Evolutionary conservation across 1,140 invertebrate genomes (phyloP).

Genomic region (Caerostris extrusa): DNA sequence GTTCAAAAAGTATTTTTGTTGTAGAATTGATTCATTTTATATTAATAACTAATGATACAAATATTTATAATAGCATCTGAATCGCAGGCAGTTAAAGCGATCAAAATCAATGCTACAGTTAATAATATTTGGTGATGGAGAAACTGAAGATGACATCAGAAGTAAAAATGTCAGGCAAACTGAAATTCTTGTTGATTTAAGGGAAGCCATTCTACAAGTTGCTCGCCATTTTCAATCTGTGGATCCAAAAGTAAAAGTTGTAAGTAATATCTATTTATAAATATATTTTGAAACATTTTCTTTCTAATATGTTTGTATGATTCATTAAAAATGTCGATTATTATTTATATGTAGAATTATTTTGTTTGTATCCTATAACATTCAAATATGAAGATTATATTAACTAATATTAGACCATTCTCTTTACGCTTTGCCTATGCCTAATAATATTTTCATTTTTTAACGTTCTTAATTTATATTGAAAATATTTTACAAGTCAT

Average conservation of each 20-base stretch:
- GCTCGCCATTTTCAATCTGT: slow-evolving; percentile 80
- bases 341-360: neutral
- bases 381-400: too few species aligned
- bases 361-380: neutral
- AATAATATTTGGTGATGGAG: slow-evolving; percentile 91
- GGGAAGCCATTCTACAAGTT: slow-evolving; percentile 93
- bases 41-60: neutral
- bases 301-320: too few species aligned
- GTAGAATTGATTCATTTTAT: neutral
- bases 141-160: slow-evolving; percentile 89
- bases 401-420: too few species aligned
- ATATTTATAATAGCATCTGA: slow-evolving; percentile 81
- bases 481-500: neutral
- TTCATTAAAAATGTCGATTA: too few species aligned
- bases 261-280: slow-evolving; percentile 25
- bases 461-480: neutral
- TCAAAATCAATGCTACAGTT: slow-evolving; percentile 95
- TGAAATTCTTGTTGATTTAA: slow-evolving; percentile 96
- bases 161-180: slow-evolving; percentile 98
- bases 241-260: slow-evolving; percentile 81
- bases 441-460: too few species aligned
- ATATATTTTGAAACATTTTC: too few species aligned
- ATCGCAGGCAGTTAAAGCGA: slow-evolving; percentile 92
- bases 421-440: too few species aligned
- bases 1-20: too few species aligned